Evolutionary conservation across 2,888 invertebrate genomes (phyloP).

Genomic region (Mycalesis mineus): DNA sequence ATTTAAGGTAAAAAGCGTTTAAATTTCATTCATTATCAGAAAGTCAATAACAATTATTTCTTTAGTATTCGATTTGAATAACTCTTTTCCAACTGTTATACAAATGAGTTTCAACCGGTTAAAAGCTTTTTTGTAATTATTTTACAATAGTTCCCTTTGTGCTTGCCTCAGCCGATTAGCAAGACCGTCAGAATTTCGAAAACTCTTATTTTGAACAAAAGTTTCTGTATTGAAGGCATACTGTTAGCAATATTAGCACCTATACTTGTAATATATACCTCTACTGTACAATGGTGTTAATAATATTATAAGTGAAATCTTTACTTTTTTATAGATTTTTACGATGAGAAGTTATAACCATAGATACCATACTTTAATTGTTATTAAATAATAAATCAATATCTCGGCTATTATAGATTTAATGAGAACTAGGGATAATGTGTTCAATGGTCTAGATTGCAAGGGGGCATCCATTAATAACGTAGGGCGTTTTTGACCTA

Average conservation of each 20-base stretch:
- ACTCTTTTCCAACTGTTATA: constrained; percentile 8
- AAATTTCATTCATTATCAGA: neutral
- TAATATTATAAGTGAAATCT: neutral
- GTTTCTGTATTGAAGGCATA: constrained; percentile 22
- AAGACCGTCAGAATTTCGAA: constrained; percentile 36
- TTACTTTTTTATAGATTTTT: constrained; percentile 18
- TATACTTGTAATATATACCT: constrained; percentile 18
- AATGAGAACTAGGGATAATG: too few species aligned
- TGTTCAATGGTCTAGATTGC: too few species aligned
- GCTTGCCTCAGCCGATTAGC: constrained; percentile 33
- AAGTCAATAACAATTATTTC: neutral
- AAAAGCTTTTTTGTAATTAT: constrained; percentile 32
- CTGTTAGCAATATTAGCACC: constrained; percentile 26
- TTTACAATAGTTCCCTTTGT: constrained; percentile 35
- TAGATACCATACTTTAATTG: too few species aligned
- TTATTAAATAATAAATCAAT: too few species aligned
- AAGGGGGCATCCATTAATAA: too few species aligned
- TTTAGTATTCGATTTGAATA: constrained; percentile 11
- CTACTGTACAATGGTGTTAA: too few species aligned
- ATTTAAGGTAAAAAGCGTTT: neutral
- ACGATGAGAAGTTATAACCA: too few species aligned
- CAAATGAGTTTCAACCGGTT: constrained; percentile 34
- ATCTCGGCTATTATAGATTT: too few species aligned
- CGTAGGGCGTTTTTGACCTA: too few species aligned
- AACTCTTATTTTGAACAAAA: constrained; percentile 26